These are phyloP conservation scores for Agonum fuliginosum DNA, from an alignment of 2,888 invertebrate genomes.

Conservation along the genomic window DNA sequence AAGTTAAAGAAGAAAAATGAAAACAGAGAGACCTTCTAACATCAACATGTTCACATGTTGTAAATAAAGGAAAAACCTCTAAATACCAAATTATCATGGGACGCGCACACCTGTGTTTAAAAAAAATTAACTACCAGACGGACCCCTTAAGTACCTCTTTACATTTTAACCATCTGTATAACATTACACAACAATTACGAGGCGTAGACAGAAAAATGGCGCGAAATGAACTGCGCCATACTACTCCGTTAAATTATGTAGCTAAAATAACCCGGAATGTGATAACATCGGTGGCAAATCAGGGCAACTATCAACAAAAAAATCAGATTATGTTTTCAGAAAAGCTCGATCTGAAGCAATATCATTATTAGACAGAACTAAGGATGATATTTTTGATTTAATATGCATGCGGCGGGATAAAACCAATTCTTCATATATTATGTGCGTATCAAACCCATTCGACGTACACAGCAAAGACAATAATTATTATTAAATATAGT, in stretches of 20 bases:
- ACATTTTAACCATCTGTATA: background rate
- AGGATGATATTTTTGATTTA: background rate
- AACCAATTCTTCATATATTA: background rate
- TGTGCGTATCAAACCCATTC: background rate
- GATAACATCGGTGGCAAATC: background rate
- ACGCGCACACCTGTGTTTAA: too few species aligned
- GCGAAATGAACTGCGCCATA: background rate
- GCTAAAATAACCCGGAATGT: background rate
- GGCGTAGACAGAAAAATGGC: background rate
- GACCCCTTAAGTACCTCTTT: slow-evolving; percentile 4
- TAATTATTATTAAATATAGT: background rate
- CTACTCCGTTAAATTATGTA: background rate
- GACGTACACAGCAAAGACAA: background rate
- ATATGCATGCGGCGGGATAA: background rate
- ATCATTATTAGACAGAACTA: background rate
- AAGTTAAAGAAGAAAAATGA: too few species aligned
- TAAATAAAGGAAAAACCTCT: too few species aligned
- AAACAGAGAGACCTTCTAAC: too few species aligned
- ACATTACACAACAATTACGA: background rate
- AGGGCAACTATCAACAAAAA: slow-evolving; percentile 1
- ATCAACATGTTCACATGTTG: too few species aligned
- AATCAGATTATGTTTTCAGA: background rate
- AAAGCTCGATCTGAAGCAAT: background rate
- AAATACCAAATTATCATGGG: too few species aligned
- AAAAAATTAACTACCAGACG: too few species aligned